Evolutionary conservation across 92 coral and sea anemone species (phyloP), one percentile per base, ranked within the genome.

Genomic region (Phenganax marumi): DNA sequence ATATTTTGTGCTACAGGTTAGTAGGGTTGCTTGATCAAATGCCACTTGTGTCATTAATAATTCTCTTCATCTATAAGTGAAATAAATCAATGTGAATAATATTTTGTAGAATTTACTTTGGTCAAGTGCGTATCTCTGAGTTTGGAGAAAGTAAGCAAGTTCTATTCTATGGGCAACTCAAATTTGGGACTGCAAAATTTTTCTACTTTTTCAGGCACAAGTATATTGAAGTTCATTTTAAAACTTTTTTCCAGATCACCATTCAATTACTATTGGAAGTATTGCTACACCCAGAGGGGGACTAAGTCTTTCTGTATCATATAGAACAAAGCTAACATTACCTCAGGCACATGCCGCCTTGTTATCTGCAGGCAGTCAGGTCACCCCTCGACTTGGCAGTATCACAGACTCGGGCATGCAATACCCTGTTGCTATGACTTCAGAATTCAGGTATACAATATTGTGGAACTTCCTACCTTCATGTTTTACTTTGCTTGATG

Each of bases 221-320:
- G 11, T 0, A 23, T 68, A 12, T 19, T 24, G 8, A 18, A 33
- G 43, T 5, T 33, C 43, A 33, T 5, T 33, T 33, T 33, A 1
- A 33, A 33, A 33, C 43, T 33, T 4, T 48, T 21, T 46, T 90
- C 17, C 69, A 94, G 98, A 93, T 68, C 92, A 92, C 63, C 90
- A 92, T 72, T 70, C 90, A 8, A 55, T 94, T 12, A 87, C 90
- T n/a, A 91, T 94, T 63, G 98, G 98, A 4, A 84, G 94, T 23
- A 93, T 94, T 83, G 98, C 97, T 50, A 92, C 98, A 1, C 98
- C 98, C 10, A 82, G 88, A 46, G 98, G 98, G 0, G 90, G 93
- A 57, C 83, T 94, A 7, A 89, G 97, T 9, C 84, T 94, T n/a
- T 94, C 98, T 16, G 95, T 97, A 10, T 94, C 95, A 9, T 92